Conservation (phyloP, 2,888 invertebrate species). For the Mamestra brassicae region DNA sequence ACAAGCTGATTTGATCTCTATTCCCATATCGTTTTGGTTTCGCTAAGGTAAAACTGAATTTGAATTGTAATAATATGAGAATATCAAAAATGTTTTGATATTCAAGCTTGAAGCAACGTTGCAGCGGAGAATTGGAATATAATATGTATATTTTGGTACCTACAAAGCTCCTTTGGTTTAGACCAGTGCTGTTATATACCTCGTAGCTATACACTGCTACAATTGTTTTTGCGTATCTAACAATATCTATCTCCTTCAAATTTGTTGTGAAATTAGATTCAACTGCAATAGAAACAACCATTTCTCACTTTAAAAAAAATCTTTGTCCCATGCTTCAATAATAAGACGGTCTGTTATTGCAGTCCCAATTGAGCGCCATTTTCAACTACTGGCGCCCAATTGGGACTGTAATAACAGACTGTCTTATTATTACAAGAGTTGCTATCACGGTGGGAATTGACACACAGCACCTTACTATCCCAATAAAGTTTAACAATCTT, state of each 20-base stretch:
- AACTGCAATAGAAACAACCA: background rate
- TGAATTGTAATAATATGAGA: constrained; percentile 31
- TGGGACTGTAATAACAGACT: background rate
- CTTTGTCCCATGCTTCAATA: background rate
- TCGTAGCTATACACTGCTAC: background rate
- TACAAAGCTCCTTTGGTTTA: background rate
- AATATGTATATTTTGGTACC: constrained; percentile 13
- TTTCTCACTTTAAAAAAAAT: too few species aligned
- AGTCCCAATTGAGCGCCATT: constrained; percentile 29
- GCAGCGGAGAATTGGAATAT: background rate
- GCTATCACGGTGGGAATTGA: background rate
- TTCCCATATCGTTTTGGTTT: constrained; percentile 1
- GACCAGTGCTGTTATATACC: background rate
- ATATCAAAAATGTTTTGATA: constrained; percentile 10
- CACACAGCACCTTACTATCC: background rate
- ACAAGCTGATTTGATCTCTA: constrained; percentile 6
- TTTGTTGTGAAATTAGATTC: too few species aligned
- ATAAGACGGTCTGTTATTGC: background rate
- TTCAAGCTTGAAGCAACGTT: background rate
- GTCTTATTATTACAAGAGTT: background rate
- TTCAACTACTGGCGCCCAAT: constrained; percentile 14
- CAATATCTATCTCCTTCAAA: background rate
- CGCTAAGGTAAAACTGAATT: constrained; percentile 6
- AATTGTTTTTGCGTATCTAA: too few species aligned
- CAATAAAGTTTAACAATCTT: background rate